Evolutionary conservation across 2,797 vertebrate genomes (phyloP).

Genomic region (Peromyscus eremicus): DNA sequence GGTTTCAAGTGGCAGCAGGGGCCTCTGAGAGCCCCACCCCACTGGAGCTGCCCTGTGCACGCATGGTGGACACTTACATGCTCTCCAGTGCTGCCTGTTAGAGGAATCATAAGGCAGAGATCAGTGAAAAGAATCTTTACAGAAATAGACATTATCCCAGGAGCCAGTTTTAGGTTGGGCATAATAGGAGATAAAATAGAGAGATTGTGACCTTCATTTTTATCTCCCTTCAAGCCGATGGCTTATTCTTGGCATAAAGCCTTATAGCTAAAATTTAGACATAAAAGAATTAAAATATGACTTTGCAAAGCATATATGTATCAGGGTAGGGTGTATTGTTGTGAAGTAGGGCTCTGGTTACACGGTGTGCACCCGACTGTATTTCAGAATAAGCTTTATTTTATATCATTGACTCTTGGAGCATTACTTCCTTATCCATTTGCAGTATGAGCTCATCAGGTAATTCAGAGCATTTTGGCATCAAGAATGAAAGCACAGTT

Average conservation of each 20-base stretch:
- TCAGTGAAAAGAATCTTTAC: conserved; percentile 79
- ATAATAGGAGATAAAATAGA: conserved; percentile 83
- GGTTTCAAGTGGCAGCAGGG: conserved; percentile 47
- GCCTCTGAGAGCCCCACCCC: conserved; percentile 44
- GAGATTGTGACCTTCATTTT: conserved; percentile 81
- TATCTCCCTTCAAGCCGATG: conserved; percentile 77
- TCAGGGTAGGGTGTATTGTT: background rate
- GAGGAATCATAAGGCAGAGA: conserved; percentile 79
- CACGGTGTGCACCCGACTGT: conserved; percentile 59
- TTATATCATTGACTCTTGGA: conserved; percentile 74
- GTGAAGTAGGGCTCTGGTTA: conserved; percentile 67
- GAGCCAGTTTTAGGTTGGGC: conserved; percentile 81
- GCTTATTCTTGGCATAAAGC: conserved; percentile 84
- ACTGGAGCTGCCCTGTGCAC: conserved; percentile 55
- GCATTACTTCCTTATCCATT: conserved; percentile 27
- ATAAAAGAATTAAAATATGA: conserved; percentile 70
- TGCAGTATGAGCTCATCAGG: conserved; percentile 64
- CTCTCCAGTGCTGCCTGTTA: conserved; percentile 80
- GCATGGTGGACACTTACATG: conserved; percentile 68
- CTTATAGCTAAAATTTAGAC: conserved; percentile 80
- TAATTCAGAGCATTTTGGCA: conserved; percentile 73
- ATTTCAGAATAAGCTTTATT: conserved; percentile 75
- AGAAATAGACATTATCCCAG: conserved; percentile 81
- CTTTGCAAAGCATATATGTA: conserved; percentile 41
- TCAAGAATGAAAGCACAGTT: background rate